Evolutionary conservation across 2,797 vertebrate genomes (phyloP).

Genomic region (Etheostoma perlongum): DNA sequence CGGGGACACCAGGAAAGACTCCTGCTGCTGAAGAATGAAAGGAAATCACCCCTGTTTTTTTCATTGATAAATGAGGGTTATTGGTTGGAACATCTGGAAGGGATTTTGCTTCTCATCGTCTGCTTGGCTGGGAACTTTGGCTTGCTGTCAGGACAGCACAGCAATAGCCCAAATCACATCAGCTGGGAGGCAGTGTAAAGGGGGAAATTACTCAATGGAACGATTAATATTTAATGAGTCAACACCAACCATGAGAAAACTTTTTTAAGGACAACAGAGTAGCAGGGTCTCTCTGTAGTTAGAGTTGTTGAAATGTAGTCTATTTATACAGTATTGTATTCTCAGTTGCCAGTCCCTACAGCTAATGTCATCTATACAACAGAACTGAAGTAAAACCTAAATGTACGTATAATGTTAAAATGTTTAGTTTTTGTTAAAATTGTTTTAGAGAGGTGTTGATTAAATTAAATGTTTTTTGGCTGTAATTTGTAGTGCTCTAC

Average conservation of each 20-base stretch:
- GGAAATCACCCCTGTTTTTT: slow-evolving; percentile 53
- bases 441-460: not conserved
- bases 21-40: slow-evolving; percentile 50
- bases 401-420: not conserved
- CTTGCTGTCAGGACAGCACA: slow-evolving; percentile 59
- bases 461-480: not conserved
- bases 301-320: not conserved
- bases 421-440: not conserved
- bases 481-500: not conserved
- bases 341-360: not conserved
- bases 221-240: slow-evolving; percentile 58
- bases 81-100: slow-evolving; percentile 79
- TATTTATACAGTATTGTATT: not conserved
- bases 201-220: slow-evolving; percentile 51
- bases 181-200: slow-evolving; percentile 42
- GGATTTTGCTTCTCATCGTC: slow-evolving; percentile 79
- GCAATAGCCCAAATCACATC: slow-evolving; percentile 59
- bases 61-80: slow-evolving; percentile 51
- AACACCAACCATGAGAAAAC: slow-evolving; percentile 61
- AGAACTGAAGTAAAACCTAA: not conserved
- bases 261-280: slow-evolving; percentile 16
- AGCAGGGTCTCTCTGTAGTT: slow-evolving; percentile 25
- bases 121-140: slow-evolving; percentile 69
- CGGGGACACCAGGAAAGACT: slow-evolving; percentile 32
- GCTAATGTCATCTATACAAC: not conserved